These are phyloP conservation scores for Philonicus albiceps DNA, from an alignment of 2,888 invertebrate genomes.

Conservation along the genomic window DNA sequence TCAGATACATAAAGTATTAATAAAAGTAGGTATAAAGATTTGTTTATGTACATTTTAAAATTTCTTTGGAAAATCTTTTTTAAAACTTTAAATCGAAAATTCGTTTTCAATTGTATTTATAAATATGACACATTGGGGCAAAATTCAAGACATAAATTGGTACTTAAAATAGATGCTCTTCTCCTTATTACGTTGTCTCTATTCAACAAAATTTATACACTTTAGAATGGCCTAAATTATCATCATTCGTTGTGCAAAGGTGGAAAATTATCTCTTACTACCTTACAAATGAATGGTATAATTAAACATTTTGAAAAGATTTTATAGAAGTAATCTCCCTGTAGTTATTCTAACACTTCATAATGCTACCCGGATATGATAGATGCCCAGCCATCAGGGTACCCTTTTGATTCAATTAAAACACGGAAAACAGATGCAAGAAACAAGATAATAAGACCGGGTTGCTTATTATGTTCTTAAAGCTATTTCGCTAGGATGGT, in stretches of 20 bases:
- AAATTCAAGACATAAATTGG: background rate
- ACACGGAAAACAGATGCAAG: background rate
- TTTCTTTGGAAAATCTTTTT: background rate
- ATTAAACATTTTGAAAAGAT: background rate
- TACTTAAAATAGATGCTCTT: background rate
- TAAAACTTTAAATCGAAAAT: background rate
- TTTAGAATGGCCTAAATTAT: background rate
- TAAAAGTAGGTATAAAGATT: too few species aligned
- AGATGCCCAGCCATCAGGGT: background rate
- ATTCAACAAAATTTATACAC: background rate
- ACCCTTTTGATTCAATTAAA: background rate
- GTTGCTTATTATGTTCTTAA: background rate
- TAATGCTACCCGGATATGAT: background rate
- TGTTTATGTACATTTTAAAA: background rate
- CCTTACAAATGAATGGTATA: background rate
- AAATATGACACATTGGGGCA: background rate
- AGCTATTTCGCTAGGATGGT: background rate
- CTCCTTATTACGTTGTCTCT: background rate
- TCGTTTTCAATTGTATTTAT: background rate
- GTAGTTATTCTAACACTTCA: background rate
- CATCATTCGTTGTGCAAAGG: background rate
- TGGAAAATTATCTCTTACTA: background rate
- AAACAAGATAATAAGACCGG: background rate
- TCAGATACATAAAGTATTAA: too few species aligned
- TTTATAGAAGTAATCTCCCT: background rate